Evolutionary conservation across 2,113 vertebrate species (phyloP).

Genomic region (Sardina pilchardus): DNA sequence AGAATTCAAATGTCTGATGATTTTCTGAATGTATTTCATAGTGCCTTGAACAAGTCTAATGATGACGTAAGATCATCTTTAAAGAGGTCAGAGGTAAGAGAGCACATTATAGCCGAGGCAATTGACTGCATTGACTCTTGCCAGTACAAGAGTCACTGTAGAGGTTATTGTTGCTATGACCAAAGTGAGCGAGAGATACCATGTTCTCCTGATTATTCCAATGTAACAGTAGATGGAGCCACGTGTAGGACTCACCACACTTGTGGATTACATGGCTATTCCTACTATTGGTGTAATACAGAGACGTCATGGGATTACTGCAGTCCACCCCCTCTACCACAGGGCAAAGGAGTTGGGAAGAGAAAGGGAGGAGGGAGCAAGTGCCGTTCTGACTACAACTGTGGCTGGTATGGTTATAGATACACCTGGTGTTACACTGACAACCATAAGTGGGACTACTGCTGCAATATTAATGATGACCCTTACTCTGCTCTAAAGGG

Average conservation of each 20-base stretch:
- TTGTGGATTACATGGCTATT: constrained; percentile 20
- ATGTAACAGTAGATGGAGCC: neutral
- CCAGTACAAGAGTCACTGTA: neutral
- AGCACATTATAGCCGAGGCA: rapidly evolving
- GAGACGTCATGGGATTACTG: constrained; percentile 21
- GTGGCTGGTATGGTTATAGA: constrained; percentile 2
- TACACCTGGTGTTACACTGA: constrained; percentile 35
- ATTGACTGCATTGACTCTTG: constrained; percentile 1
- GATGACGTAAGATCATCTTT: neutral
- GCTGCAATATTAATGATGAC: constrained; percentile 30
- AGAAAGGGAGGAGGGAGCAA: neutral
- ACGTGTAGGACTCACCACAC: constrained; percentile 17
- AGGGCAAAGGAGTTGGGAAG: neutral
- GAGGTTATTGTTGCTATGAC: constrained; percentile 17
- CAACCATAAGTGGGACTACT: neutral
- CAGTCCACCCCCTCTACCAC: constrained; percentile 23
- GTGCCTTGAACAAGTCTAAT: neutral
- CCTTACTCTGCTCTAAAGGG: neutral
- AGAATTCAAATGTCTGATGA: neutral
- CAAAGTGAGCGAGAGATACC: neutral
- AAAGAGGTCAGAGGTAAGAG: neutral
- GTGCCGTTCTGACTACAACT: constrained; percentile 27
- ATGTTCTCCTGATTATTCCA: constrained; percentile 39
- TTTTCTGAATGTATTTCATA: neutral
- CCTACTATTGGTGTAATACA: constrained; percentile 37